A percentile compares a stretch with the other conserved stretches of the same genome.
These are phyloP conservation scores for Galbula dea DNA, from an alignment of 2,113 vertebrate genomes.

Conservation along the genomic window DNA sequence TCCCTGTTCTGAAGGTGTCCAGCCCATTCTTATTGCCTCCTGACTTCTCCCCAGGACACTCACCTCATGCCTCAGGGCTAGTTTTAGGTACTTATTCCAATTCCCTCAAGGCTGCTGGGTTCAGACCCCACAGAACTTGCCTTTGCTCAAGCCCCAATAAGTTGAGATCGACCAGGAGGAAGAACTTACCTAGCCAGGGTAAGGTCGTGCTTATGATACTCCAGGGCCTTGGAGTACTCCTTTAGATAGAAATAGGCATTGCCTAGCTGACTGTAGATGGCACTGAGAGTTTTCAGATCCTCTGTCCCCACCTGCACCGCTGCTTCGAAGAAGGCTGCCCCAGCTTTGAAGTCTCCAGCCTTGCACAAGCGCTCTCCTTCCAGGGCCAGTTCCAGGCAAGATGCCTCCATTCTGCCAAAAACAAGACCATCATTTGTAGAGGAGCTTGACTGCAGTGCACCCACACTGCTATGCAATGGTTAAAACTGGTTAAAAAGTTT, in stretches of 20 bases:
- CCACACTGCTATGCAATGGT: fast-evolving
- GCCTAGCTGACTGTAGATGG: conserved; percentile 98
- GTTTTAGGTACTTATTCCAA: not conserved
- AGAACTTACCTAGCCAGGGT: conserved; percentile 87
- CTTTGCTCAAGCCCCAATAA: not conserved
- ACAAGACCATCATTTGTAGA: not conserved
- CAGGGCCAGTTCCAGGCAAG: conserved; percentile 92
- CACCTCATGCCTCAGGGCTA: not conserved
- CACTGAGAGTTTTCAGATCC: conserved; percentile 95
- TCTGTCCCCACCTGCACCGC: conserved; percentile 95
- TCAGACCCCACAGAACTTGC: not conserved
- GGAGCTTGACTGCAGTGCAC: not conserved
- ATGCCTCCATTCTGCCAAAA: conserved; percentile 90
- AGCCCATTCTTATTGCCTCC: not conserved
- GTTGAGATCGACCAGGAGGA: fast-evolving
- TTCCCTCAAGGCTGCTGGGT: not conserved
- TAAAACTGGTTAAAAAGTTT: not conserved
- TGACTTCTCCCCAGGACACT: fast-evolving
- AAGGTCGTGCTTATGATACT: conserved; percentile 93
- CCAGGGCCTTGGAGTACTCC: conserved; percentile 90
- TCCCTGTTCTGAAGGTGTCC: not conserved
- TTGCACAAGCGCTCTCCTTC: conserved; percentile 96
- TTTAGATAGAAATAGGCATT: conserved; percentile 98
- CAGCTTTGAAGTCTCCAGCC: conserved; percentile 90
- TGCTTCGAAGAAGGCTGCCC: conserved; percentile 91